Evolutionary conservation across 2,888 invertebrate genomes (phyloP), one percentile per base, ranked within the genome.

Genomic region (Leptopilina drosophilae): DNA sequence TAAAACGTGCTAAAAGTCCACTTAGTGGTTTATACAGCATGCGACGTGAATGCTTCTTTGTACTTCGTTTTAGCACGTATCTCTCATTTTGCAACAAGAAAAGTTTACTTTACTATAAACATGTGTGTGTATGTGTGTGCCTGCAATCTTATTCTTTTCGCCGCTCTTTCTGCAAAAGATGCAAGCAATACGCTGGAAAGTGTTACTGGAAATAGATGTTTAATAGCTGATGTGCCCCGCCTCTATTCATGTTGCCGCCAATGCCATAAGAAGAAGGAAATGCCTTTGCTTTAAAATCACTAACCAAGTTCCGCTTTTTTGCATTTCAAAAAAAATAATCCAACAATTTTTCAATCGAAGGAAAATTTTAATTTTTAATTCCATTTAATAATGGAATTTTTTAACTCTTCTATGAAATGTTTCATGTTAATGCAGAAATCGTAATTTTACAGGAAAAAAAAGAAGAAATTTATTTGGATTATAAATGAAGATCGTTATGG

Each of bases 1-100:
- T 82, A 78, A 79, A 62, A 79, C 78, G 77, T 65, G 82, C 77
- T 82, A 82, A 79, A 80, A 79, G 80, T 69, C 80, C 82, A 78
- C 82, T 82, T 81, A 81, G 78, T 76, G 80, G 75, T 53, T 33
- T 66, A 64, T 15, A 42, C 26, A 53, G 69, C 65, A 53, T 78
- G 76, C 76, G 75, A 64, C 78, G 65, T 75, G 46, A 78, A 62
- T 14, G 62, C 76, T 53, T 64, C 77, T 11, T 26, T 66, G 56
- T 20, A 20, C 49, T 26, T 49, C 20, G 46, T 64, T 64, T 64
- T 64, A 64, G 64, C 64, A 64, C 40, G 64, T 64, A 64, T 64
- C 64, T 12, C 64, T 64, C 64, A 64, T 64, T 64, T 33, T 64
- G 33, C 64, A 64, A 64, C 12, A 40, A 64, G 64, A 64, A 64